Evolutionary conservation across 2,797 vertebrate species (phyloP).

Genomic region (Notolepis coatsorum): DNA sequence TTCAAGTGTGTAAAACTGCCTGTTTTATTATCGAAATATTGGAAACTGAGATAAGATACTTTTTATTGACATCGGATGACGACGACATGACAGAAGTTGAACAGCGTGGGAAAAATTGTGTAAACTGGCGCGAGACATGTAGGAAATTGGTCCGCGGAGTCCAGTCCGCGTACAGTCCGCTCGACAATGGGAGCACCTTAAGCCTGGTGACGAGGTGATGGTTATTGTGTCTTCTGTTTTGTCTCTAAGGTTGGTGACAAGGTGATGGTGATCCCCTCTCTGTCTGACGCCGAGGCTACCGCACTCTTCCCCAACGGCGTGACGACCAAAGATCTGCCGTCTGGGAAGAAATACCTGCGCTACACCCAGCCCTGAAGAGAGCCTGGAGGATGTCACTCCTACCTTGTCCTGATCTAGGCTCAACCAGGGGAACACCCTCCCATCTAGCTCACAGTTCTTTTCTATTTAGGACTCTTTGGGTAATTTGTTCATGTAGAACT

Average conservation of each 20-base stretch:
- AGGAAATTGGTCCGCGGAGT: too few species aligned
- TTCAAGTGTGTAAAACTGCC: too few species aligned
- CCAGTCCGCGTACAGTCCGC: too few species aligned
- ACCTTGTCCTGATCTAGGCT: neutral
- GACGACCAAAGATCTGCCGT: constrained; percentile 90
- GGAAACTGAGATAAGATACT: too few species aligned
- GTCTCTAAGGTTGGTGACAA: constrained; percentile 83
- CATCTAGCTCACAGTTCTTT: neutral
- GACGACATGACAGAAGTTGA: too few species aligned
- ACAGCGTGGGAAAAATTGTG: too few species aligned
- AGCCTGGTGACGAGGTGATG: too few species aligned
- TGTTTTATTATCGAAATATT: too few species aligned
- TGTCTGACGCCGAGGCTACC: constrained; percentile 89
- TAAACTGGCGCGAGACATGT: too few species aligned
- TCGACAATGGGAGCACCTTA: too few species aligned
- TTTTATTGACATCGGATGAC: too few species aligned
- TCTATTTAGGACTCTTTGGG: neutral
- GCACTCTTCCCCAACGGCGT: constrained; percentile 90
- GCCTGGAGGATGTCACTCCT: neutral
- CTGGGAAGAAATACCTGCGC: constrained; percentile 94
- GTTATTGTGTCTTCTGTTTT: neutral
- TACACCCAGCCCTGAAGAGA: constrained; percentile 85
- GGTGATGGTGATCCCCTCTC: constrained; percentile 92
- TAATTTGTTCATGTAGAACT: neutral
- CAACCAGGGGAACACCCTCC: neutral